Percentiles rank a stretch among this genome's conserved stretches.
Evolutionary conservation across 1,140 invertebrate genomes (phyloP).

Genomic region (Adelges cooleyi): DNA sequence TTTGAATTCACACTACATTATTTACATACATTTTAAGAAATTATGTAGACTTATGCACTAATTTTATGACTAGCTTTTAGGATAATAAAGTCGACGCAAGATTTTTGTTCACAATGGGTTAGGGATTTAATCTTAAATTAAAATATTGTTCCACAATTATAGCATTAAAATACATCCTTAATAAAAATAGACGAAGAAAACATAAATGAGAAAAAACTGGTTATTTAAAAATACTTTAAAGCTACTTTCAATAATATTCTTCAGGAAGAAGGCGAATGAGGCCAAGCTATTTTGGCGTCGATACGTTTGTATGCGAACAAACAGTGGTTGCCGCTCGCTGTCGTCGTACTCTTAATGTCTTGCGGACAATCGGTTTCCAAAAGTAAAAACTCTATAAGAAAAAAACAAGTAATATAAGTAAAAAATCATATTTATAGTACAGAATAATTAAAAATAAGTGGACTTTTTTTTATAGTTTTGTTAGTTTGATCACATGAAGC

Average conservation of each 20-base stretch:
- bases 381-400: slow-evolving; percentile 71
- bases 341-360: slow-evolving; percentile 55
- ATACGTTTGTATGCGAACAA: slow-evolving; percentile 88
- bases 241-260: not conserved
- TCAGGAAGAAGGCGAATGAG: slow-evolving; percentile 44
- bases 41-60: slow-evolving; percentile 6
- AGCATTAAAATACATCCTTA: not conserved
- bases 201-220: not conserved
- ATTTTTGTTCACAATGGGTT: not conserved
- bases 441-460: no score
- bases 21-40: slow-evolving; percentile 5
- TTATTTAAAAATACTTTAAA: not conserved
- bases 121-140: not conserved
- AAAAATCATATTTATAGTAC: slow-evolving; percentile 38
- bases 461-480: no score
- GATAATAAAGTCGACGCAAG: slow-evolving; percentile 19
- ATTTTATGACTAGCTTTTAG: slow-evolving; percentile 26
- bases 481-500: no score
- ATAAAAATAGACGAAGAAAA: not conserved
- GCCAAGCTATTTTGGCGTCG: slow-evolving; percentile 95
- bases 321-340: slow-evolving; percentile 61
- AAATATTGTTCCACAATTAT: not conserved
- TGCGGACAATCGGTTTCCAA: slow-evolving; percentile 83
- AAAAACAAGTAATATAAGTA: slow-evolving; percentile 46
- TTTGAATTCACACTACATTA: not conserved